Evolutionary conservation across 2,113 vertebrate species (phyloP).

Genomic region (Capricornis sumatraensis): DNA sequence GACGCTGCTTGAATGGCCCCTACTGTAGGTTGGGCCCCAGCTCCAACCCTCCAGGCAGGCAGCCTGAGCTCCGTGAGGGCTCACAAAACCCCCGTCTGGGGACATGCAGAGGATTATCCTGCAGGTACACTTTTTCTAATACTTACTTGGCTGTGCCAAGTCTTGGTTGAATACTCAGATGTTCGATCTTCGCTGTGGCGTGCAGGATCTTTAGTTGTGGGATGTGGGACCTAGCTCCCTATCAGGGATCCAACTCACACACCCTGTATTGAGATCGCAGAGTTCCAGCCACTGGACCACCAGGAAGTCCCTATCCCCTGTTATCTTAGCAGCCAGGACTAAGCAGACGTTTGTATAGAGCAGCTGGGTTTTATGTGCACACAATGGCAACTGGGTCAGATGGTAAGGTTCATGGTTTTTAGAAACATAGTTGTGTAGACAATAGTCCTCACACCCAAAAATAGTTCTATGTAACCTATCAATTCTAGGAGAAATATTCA

Average conservation of each 20-base stretch:
- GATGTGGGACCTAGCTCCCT: not conserved
- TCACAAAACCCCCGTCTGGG: not conserved
- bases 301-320: not conserved
- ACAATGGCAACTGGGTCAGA: not conserved
- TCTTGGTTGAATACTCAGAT: not conserved
- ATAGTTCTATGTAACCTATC: not conserved
- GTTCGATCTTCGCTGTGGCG: rapidly evolving
- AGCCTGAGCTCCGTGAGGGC: not conserved
- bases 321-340: not conserved
- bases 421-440: not conserved
- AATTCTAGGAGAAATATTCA: not conserved
- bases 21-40: not conserved
- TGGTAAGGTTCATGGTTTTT: not conserved
- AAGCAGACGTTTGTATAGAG: not conserved
- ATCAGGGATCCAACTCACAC: not conserved
- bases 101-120: not conserved
- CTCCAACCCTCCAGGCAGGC: not conserved
- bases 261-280: not conserved
- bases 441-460: not conserved
- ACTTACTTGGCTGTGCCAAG: not conserved
- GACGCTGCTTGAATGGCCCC: not conserved
- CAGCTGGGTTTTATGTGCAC: not conserved
- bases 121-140: no score
- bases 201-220: not conserved
- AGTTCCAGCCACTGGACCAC: not conserved